A percentile compares a stretch with the other conserved stretches of the same genome.
Evolutionary conservation across 2,113 vertebrate species (phyloP).

Genomic region (Chelonoidis abingdonii): DNA sequence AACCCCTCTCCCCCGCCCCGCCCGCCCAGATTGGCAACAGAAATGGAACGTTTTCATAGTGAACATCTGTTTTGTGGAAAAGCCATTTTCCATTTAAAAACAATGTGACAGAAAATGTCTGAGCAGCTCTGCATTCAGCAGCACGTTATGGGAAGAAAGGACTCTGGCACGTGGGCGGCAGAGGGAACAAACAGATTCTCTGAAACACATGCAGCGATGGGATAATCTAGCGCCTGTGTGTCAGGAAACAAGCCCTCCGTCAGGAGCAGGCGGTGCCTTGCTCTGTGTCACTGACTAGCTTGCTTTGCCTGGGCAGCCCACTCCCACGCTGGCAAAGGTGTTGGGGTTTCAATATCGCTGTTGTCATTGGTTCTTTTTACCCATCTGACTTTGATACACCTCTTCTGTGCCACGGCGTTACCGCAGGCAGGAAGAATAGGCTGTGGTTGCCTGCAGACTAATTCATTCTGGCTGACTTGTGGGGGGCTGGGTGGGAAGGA

Average conservation of each 20-base stretch:
- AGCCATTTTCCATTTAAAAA: neutral
- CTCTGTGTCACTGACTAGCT: neutral
- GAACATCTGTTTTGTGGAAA: neutral
- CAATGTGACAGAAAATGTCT: neutral
- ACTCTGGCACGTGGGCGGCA: fast-evolving
- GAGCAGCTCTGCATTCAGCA: neutral
- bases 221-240: neutral
- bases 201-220: neutral
- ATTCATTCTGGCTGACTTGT: neutral
- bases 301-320: neutral
- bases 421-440: neutral
- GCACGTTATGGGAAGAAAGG: neutral
- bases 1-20: no score
- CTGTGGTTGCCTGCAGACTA: neutral
- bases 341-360: neutral
- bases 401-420: neutral
- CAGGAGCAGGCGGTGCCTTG: neutral
- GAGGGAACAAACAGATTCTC: neutral
- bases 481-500: neutral
- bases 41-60: no score
- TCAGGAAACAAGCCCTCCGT: neutral
- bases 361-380: neutral
- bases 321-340: neutral
- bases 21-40: no score
- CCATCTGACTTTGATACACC: neutral